A percentile compares a stretch with the other conserved stretches of the same genome.
Conservation (phyloP, 2,797 vertebrate genomes). For the Acrocephalus scirpaceus region DNA sequence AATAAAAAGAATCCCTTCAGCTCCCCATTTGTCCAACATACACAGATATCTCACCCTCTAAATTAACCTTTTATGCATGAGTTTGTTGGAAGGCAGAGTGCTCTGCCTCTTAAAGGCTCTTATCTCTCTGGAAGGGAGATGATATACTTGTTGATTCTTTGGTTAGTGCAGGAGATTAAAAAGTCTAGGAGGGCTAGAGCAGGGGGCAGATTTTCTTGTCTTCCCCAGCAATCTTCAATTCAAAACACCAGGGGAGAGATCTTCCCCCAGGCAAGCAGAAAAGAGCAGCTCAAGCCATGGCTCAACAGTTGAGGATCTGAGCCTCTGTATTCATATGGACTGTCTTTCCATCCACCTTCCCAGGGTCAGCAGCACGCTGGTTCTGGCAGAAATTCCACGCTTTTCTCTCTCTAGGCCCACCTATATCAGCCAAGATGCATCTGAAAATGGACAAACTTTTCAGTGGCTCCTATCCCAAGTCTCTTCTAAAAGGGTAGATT, state of each 20-base stretch:
- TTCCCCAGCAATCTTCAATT: neutral
- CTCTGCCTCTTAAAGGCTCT: neutral
- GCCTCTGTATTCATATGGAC: neutral
- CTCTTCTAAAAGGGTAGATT: neutral
- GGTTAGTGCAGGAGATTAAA: neutral
- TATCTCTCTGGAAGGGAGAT: neutral
- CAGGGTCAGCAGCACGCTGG: neutral
- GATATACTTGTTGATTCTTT: constrained; percentile 31
- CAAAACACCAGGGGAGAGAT: neutral
- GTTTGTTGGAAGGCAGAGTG: constrained; percentile 19
- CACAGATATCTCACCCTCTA: neutral
- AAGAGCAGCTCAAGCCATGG: neutral
- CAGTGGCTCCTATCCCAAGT: neutral
- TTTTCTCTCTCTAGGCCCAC: neutral
- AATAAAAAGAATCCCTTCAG: constrained; percentile 8
- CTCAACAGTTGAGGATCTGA: neutral
- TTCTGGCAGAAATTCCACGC: neutral
- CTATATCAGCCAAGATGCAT: neutral
- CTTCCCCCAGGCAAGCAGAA: neutral
- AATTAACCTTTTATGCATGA: constrained; percentile 42
- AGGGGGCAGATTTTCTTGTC: neutral
- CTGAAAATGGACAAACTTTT: neutral
- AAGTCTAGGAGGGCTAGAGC: neutral
- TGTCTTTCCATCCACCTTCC: neutral
- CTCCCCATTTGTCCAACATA: neutral